Percentiles rank a stretch among this genome's conserved stretches.
phyloP scores from a whole-genome alignment of 2,797 vertebrate species.

The Sternotherus odoratus region DNA sequence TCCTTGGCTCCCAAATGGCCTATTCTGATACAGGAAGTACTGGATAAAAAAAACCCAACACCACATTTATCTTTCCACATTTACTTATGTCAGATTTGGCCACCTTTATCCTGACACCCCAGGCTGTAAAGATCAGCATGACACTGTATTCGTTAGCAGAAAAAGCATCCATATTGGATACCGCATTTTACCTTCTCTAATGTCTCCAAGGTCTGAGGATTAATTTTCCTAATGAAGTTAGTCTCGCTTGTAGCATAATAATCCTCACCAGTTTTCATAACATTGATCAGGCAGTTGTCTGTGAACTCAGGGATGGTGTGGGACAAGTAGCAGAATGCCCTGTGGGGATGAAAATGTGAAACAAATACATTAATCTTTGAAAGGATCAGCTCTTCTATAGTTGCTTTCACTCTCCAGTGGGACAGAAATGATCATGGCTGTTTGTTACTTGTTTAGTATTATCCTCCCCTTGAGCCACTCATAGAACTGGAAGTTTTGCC shows the following conservation, averaged over 20 bases:
- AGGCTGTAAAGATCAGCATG: neutral
- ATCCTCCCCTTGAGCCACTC: neutral
- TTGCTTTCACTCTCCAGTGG: rapidly evolving
- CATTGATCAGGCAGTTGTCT: constrained; percentile 96
- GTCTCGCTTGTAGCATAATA: constrained; percentile 93
- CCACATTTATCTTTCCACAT: neutral
- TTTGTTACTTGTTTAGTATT: neutral
- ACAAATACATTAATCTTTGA: neutral
- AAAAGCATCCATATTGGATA: neutral
- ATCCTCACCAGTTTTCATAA: constrained; percentile 90
- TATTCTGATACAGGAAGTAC: neutral
- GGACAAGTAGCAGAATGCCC: constrained; percentile 89
- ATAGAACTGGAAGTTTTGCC: neutral
- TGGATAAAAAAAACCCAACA: neutral
- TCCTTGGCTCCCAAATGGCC: neutral
- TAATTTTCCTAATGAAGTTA: constrained; percentile 93
- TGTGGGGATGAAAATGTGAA: constrained; percentile 50
- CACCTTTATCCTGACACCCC: neutral
- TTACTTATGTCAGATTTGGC: neutral
- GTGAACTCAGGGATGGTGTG: constrained; percentile 94
- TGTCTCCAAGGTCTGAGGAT: constrained; percentile 90
- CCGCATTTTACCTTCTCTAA: constrained; percentile 84
- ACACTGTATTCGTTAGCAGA: constrained; percentile 9
- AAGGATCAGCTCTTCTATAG: neutral
- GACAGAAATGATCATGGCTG: neutral